Evolutionary conservation across 1,140 invertebrate species (phyloP), one percentile per base, ranked within the genome.

Genomic region (Tribolium madens): DNA sequence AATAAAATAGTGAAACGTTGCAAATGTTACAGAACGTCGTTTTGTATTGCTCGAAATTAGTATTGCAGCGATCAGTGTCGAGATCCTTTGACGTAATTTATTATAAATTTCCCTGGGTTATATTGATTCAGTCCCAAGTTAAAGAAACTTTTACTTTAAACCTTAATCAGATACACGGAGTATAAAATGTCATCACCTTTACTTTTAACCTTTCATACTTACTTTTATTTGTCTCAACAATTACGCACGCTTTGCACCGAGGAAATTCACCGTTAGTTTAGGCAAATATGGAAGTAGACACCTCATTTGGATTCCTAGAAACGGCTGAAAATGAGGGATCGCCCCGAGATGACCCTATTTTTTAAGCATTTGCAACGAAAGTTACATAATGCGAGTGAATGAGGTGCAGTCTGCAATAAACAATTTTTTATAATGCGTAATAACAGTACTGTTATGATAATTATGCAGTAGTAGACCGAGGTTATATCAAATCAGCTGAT

Each of bases 361-460:
- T 18, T 18, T 57, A 57, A 26, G 15, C 10, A 7, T 17, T 50
- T 57, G 52, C 52, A 17, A 26, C 17, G 52, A 57, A 57, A 57
- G 52, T 57, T 57, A 21, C 17, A 21, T 57, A 57, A 57, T 57
- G 48, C 10, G 17, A 57, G 52, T 57, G 52, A 57, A 18, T 21
- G 15, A 57, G 52, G 52, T 21, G 52, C 52, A 57, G 52, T 57
- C 52, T 57, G 52, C 52, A 57, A 57, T 57, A 57, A 57, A 9
- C 52, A 57, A 21, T 57, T 57, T 57, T 57, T 57, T 57, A 52
- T 21, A 57, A 57, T 18, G 17, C 52, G 17, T 57, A 57, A 57
- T 57, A 57, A 21, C 52, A n/a, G 52, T 57, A 57, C 52, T 10
- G 52, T 57, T 57, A 57, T 57, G 52, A 57, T 57, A 57, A 57